phyloP scores from a whole-genome alignment of 2,797 vertebrate species.

The Rhinichthys osculus region DNA sequence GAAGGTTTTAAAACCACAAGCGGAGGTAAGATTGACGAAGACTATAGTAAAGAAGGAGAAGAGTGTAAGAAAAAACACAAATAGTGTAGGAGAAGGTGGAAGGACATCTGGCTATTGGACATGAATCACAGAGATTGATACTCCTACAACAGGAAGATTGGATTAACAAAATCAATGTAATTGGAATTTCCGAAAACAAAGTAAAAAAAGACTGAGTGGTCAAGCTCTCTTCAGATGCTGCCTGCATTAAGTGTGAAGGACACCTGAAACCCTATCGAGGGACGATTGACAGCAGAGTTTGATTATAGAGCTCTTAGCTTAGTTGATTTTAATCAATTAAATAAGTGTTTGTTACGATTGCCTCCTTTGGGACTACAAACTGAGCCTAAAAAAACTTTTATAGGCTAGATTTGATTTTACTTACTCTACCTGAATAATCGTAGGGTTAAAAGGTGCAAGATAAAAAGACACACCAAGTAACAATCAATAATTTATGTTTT shows the following conservation, averaged over 20 bases:
- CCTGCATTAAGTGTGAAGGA: not conserved
- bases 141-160: not conserved
- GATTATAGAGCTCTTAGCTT: not conserved
- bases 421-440: not conserved
- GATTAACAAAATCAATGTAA: not conserved
- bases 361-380: not conserved
- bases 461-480: not conserved
- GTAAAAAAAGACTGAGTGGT: not conserved
- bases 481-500: not conserved
- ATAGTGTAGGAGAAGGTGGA: not conserved
- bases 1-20: not conserved
- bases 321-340: not conserved
- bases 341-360: not conserved
- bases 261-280: not conserved
- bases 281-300: not conserved
- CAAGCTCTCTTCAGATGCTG: not conserved
- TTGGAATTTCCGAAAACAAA: not conserved
- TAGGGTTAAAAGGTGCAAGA: not conserved
- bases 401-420: not conserved
- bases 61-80: not conserved
- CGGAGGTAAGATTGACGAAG: not conserved
- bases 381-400: not conserved
- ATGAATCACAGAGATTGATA: not conserved
- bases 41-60: not conserved
- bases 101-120: not conserved